Evolutionary conservation across 2,113 vertebrate species (phyloP).

Genomic region (Poecile atricapillus): DNA sequence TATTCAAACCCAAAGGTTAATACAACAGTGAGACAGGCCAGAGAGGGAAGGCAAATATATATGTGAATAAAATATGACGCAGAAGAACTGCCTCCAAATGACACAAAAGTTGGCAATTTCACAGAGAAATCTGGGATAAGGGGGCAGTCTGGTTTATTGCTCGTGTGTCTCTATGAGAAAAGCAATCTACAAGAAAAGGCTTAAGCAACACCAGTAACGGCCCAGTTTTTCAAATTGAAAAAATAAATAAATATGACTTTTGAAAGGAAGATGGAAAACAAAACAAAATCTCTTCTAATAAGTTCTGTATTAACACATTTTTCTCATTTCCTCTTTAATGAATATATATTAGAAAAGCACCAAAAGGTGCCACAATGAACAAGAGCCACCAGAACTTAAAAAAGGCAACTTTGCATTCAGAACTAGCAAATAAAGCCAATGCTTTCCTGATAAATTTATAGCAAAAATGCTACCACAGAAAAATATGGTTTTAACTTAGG

Average conservation of each 20-base stretch:
- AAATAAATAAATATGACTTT: neutral
- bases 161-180: neutral
- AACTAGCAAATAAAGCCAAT: neutral
- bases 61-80: neutral
- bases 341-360: neutral
- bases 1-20: neutral
- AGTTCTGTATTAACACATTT: neutral
- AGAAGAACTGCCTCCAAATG: neutral
- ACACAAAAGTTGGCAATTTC: neutral
- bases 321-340: neutral
- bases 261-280: neutral
- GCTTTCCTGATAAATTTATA: neutral
- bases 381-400: neutral
- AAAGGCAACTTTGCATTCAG: neutral
- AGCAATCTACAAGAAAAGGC: neutral
- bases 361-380: neutral
- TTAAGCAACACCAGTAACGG: neutral
- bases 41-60: neutral
- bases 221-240: neutral
- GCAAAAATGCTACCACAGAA: neutral
- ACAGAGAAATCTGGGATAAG: neutral
- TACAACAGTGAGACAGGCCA: neutral
- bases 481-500: neutral
- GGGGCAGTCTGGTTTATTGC: neutral
- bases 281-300: neutral